Base-by-base conservation (phyloP, 2,888 invertebrate genomes). In the Patella pellucida region DNA sequence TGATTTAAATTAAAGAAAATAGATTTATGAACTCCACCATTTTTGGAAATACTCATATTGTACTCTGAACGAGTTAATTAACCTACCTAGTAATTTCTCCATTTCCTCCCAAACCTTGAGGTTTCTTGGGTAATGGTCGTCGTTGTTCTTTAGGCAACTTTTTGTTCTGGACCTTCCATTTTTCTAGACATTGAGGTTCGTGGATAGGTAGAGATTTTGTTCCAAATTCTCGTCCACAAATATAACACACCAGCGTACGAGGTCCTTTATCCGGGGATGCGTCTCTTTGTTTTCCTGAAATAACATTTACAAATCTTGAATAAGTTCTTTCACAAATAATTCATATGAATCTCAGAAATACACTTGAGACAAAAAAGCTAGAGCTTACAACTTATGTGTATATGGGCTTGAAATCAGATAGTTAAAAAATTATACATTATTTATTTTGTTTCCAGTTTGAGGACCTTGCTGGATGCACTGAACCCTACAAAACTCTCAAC, bases 151-250 rank as follows among this genome's bases (percentile, higher is more conserved):
- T 88, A 1, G 93, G 93, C 72, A 94, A 88, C 76, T 92, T 91
- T 19, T 92, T 91, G 85, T 94, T 94, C 83, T 93, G 93, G 2
- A 89, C 83, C 68, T 93, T 92, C 93, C 93, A 93, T 83, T 93
- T 93, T 81, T 93, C 93, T 74, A 94, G 86, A 84, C 94, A 95
- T 84, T 94, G 93, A 5, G 94, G 93, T 84, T 94, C 94, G 88
- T 94, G 94, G 75, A 94, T 93, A 71, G 91, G 91, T 27, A 94
- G 92, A 69, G 93, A 94, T 81, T 92, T 92, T 1, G 92, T 92
- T 52, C 94, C 94, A 84, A 94, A 94, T 85, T 93, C 93, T 72
- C 93, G 91, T 0, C 94, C 93, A 83, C 94, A 95, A 83, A 94
- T 93, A 87, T 93, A 93, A 85, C 94, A 94, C 75, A 91, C 89